phyloP scores from a whole-genome alignment of 2,888 invertebrate species.

The Eupithecia dodoneata region DNA sequence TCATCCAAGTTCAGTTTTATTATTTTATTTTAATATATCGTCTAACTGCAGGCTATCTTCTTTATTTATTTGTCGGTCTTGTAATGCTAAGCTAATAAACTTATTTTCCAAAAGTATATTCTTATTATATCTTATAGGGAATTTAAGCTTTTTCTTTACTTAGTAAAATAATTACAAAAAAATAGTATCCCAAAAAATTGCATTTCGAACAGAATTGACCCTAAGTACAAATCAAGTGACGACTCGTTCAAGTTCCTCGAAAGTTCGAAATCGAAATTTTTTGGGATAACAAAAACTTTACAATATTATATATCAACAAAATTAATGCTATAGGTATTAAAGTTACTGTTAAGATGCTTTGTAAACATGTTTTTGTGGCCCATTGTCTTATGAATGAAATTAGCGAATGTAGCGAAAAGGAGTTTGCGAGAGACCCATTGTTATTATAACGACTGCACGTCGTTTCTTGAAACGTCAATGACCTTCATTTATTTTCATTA shows the following conservation, averaged over 20 bases:
- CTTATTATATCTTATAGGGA: too few species aligned
- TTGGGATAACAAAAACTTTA: too few species aligned
- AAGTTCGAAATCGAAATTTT: too few species aligned
- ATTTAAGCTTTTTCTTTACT: too few species aligned
- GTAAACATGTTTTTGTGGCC: background rate
- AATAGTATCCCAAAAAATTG: too few species aligned
- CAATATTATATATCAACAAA: too few species aligned
- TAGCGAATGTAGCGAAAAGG: conserved; percentile 5
- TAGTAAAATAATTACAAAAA: too few species aligned
- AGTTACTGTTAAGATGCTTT: background rate
- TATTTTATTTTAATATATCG: background rate
- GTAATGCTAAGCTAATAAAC: background rate
- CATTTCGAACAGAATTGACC: too few species aligned
- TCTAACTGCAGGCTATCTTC: background rate
- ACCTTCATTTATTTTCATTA: background rate
- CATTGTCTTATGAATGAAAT: conserved; percentile 7
- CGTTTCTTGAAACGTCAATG: background rate
- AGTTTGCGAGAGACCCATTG: background rate
- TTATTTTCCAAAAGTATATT: background rate
- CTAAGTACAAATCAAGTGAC: too few species aligned
- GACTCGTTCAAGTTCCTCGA: too few species aligned
- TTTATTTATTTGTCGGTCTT: background rate
- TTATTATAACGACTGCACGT: background rate
- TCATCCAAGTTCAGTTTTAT: background rate
- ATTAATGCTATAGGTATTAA: background rate